Percentiles rank a stretch among this genome's conserved stretches.
These are phyloP conservation scores for Clanis bilineata DNA, from an alignment of 2,888 invertebrate species.

Conservation along the genomic window DNA sequence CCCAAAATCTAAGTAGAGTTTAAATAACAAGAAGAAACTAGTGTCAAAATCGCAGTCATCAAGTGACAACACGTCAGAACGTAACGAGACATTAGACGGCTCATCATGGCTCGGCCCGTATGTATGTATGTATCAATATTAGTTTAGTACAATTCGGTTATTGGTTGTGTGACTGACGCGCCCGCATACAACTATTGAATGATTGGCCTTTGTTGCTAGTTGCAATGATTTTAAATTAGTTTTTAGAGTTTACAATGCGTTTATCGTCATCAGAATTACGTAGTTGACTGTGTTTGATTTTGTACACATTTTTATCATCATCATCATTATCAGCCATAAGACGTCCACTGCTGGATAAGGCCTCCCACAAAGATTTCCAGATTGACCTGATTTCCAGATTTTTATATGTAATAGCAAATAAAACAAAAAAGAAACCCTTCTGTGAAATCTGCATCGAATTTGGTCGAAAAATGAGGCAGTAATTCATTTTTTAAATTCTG, in stretches of 20 bases:
- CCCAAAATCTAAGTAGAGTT: too few species aligned
- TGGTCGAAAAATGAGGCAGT: too few species aligned
- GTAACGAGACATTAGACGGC: slow-evolving; percentile 18
- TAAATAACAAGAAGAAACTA: background rate
- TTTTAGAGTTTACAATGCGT: background rate
- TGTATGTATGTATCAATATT: slow-evolving; percentile 13
- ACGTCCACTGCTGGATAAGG: too few species aligned
- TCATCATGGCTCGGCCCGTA: slow-evolving; percentile 19
- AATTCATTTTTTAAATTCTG: too few species aligned
- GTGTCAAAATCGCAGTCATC: background rate
- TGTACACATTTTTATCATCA: too few species aligned
- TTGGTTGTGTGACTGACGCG: slow-evolving; percentile 3
- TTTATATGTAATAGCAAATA: too few species aligned
- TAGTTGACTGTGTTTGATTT: too few species aligned
- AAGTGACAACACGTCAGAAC: background rate
- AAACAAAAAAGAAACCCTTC: too few species aligned
- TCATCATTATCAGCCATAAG: too few species aligned
- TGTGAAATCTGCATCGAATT: too few species aligned
- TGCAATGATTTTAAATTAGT: background rate
- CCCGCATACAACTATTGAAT: slow-evolving; percentile 13
- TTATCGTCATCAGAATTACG: background rate
- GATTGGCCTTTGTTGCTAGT: background rate
- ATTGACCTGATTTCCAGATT: too few species aligned
- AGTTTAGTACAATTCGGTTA: background rate
- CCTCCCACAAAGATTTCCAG: too few species aligned